A percentile compares a stretch with the other conserved stretches of the same genome.
Evolutionary conservation across 2,888 invertebrate genomes (phyloP).

Genomic region (Drosophila silvestris): DNA sequence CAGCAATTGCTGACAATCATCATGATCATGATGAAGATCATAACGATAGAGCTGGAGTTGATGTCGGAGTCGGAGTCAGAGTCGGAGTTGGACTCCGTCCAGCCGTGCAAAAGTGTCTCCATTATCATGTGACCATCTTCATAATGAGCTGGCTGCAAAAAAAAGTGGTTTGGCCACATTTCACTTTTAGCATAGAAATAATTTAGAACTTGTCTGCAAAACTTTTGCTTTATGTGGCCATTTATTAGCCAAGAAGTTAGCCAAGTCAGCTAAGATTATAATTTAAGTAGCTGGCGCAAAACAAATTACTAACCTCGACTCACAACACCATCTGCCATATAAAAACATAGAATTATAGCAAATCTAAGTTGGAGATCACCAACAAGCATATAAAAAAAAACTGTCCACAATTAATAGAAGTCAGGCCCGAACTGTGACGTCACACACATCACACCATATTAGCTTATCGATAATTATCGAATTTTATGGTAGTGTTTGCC

Average conservation of each 20-base stretch:
- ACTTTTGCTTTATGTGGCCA: conserved; percentile 46
- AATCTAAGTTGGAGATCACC: neutral
- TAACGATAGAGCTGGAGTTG: conserved; percentile 10
- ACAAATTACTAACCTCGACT: neutral
- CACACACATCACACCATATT: neutral
- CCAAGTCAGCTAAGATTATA: conserved; percentile 14
- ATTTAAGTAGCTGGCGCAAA: conserved; percentile 5
- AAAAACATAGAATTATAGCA: neutral
- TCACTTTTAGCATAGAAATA: conserved; percentile 81
- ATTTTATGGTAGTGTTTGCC: neutral
- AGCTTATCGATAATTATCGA: neutral
- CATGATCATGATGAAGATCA: conserved; percentile 23
- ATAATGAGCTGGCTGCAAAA: conserved; percentile 55
- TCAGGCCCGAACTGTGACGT: neutral
- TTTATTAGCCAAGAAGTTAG: conserved; percentile 35
- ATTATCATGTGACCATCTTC: conserved; percentile 45
- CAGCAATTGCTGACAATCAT: conserved; percentile 3
- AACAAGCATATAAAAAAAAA: neutral
- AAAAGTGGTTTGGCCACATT: conserved; percentile 76
- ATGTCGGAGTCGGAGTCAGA: neutral
- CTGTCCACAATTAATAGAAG: neutral
- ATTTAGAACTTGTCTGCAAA: conserved; percentile 71
- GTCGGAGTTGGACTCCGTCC: neutral
- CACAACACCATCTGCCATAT: neutral
- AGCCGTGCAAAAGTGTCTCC: conserved; percentile 1